Evolutionary conservation across 2,797 vertebrate species (phyloP).

Genomic region (Cossypha heuglini): DNA sequence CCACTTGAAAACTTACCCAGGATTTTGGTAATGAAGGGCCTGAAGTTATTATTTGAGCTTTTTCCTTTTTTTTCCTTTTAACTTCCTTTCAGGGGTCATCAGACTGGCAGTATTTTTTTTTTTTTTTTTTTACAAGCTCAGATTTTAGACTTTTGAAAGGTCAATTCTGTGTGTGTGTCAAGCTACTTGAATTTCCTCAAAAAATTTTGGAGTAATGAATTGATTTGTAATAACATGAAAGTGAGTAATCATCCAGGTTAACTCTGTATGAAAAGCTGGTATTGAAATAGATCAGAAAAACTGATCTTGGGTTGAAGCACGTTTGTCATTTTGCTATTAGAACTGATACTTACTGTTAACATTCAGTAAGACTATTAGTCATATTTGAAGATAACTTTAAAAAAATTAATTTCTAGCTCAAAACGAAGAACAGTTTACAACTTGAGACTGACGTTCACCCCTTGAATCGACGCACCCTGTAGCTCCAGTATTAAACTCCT

Average conservation of each 20-base stretch:
- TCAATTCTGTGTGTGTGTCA: neutral
- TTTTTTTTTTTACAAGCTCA: slow-evolving; percentile 16
- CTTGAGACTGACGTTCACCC: neutral
- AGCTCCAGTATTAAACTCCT: neutral
- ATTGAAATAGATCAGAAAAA: neutral
- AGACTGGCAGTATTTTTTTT: neutral
- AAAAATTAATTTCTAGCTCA: neutral
- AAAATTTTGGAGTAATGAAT: neutral
- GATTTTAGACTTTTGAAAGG: slow-evolving; percentile 6
- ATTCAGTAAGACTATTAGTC: neutral
- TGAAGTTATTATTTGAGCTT: slow-evolving; percentile 48
- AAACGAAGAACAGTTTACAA: neutral
- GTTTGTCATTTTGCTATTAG: neutral
- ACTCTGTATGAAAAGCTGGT: neutral
- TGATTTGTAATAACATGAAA: neutral
- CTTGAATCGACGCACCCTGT: neutral
- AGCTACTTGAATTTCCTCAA: neutral
- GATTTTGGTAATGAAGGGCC: slow-evolving; percentile 60
- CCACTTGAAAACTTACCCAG: slow-evolving; percentile 45
- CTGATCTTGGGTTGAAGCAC: neutral
- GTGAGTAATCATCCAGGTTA: neutral
- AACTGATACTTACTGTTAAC: neutral
- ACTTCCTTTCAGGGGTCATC: slow-evolving; percentile 40
- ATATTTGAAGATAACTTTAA: neutral
- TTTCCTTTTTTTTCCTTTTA: neutral